Percentiles rank a stretch among this genome's conserved stretches.
Evolutionary conservation across 1,140 invertebrate genomes (phyloP).

Genomic region (Drosophila bocqueti): DNA sequence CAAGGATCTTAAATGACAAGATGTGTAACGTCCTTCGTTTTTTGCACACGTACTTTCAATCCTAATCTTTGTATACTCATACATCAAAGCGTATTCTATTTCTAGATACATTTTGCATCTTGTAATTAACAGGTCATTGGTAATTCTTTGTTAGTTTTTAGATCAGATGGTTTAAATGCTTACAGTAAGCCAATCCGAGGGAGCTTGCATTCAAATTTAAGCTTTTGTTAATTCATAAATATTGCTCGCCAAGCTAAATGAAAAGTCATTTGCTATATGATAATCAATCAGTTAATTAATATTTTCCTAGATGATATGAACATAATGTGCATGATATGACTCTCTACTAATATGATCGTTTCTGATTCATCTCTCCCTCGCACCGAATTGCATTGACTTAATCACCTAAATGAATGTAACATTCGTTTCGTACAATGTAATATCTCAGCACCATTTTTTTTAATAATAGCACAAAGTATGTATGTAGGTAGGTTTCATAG

Average conservation of each 20-base stretch:
- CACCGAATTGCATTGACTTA: constrained; percentile 45
- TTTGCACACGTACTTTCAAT: no score
- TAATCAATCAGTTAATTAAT: constrained; percentile 26
- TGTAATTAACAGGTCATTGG: background rate
- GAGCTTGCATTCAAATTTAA: constrained; percentile 11
- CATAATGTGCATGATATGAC: constrained; percentile 58
- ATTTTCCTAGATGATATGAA: constrained; percentile 58
- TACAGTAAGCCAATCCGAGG: constrained; percentile 2
- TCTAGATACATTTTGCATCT: background rate
- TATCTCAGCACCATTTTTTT: constrained; percentile 69
- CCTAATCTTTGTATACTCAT: no score
- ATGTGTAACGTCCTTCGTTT: background rate
- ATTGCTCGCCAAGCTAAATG: constrained; percentile 56
- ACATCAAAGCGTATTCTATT: background rate
- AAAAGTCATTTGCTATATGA: constrained; percentile 57
- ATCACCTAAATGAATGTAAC: constrained; percentile 64
- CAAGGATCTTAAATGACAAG: background rate
- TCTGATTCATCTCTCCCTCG: constrained; percentile 22
- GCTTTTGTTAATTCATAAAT: constrained; percentile 35
- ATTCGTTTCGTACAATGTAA: constrained; percentile 69
- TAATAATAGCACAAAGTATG: constrained; percentile 62
- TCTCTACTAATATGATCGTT: constrained; percentile 55
- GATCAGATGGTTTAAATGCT: background rate
- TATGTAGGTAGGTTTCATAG: constrained; percentile 35
- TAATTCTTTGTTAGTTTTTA: background rate